Conservation (phyloP, 2,113 vertebrate genomes). For the Poeciliopsis turrubarensis region DNA sequence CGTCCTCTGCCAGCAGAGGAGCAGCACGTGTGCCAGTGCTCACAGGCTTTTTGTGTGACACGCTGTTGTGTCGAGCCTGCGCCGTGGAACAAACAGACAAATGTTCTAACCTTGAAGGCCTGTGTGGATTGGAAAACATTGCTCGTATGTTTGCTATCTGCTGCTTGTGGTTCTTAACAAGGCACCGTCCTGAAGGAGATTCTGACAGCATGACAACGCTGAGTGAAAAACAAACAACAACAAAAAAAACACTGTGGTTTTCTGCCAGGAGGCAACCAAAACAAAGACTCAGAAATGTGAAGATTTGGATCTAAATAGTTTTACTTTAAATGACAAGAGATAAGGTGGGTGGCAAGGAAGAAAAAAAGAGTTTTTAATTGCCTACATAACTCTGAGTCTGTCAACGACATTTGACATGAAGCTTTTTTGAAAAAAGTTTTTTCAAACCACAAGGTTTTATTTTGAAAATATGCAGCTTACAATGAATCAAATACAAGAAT, state of each 20-base stretch:
- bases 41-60: slow-evolving; percentile 5
- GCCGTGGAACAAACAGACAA: not conserved
- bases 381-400: not conserved
- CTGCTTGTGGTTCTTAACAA: not conserved
- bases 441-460: not conserved
- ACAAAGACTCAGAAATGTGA: not conserved
- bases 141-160: not conserved
- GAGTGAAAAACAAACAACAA: too few relatives aligned
- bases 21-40: not conserved
- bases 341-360: too few relatives aligned
- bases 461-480: not conserved
- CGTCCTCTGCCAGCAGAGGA: slow-evolving; percentile 12
- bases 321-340: too few relatives aligned
- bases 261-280: not conserved
- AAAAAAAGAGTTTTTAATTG: not conserved
- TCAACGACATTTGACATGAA: not conserved
- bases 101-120: slow-evolving; percentile 4
- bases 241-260: not conserved
- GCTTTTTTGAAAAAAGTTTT: too few relatives aligned
- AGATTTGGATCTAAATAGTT: not conserved
- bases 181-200: not conserved
- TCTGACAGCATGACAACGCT: not conserved
- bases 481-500: too few relatives aligned
- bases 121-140: not conserved
- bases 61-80: not conserved